Conservation (phyloP, 2,797 vertebrate genomes). For the Artibeus lituratus region DNA sequence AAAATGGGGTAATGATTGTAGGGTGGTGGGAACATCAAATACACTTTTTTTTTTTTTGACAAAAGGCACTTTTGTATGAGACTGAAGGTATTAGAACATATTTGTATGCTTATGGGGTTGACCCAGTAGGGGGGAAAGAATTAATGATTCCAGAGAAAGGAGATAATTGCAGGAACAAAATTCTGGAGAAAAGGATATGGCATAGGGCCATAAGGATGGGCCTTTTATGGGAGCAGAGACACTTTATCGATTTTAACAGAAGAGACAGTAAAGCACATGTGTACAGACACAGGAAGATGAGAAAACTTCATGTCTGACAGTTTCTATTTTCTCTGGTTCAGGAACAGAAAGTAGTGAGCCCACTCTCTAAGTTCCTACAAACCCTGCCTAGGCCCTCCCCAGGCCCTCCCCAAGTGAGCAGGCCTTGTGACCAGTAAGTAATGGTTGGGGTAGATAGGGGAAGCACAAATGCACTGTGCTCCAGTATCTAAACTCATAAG, state of each 20-base stretch:
- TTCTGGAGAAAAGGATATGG: constrained; percentile 2
- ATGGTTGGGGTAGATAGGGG: not conserved
- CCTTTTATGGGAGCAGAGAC: not conserved
- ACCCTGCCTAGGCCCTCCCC: not conserved
- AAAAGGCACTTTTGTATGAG: constrained; percentile 2
- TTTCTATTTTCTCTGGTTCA: constrained; percentile 10
- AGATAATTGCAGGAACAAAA: not conserved
- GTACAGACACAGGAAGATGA: not conserved
- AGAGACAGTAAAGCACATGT: not conserved
- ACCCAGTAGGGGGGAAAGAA: not conserved
- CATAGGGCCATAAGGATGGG: not conserved
- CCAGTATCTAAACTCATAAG: not conserved
- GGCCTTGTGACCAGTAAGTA: not conserved
- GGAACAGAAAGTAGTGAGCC: not conserved
- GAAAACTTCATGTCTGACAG: constrained; percentile 1
- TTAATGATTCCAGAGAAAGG: not conserved
- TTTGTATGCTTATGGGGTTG: not conserved
- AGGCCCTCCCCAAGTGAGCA: not conserved
- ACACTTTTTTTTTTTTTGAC: too few species aligned
- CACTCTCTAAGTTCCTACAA: not conserved
- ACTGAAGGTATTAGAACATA: not conserved
- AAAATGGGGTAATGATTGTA: not conserved
- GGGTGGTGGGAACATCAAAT: not conserved
- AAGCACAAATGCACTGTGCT: not conserved
- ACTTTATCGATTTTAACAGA: not conserved